phyloP scores from a whole-genome alignment of 2,888 invertebrate genomes.

The Fragum whitleyi region DNA sequence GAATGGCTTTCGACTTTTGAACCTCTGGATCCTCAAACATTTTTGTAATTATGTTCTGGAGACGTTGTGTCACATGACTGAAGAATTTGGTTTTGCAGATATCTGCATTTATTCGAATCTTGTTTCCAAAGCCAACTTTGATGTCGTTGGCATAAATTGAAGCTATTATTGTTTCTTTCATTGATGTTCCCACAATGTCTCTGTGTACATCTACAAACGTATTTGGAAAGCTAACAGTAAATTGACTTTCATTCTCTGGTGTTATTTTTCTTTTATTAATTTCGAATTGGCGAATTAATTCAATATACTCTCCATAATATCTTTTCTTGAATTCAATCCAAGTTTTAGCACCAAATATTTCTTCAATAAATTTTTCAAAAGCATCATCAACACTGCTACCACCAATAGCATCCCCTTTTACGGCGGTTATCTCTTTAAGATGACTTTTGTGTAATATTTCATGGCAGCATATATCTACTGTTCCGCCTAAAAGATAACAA shows the following conservation, averaged over 20 bases:
- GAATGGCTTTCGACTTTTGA: background rate
- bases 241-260: background rate
- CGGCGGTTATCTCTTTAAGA: background rate
- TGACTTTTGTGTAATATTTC: background rate
- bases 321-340: background rate
- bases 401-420: background rate
- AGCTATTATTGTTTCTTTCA: background rate
- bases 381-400: background rate
- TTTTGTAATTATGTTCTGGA: background rate
- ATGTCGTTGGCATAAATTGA: background rate
- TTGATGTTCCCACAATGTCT: background rate
- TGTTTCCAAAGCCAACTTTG: background rate
- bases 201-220: background rate
- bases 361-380: background rate
- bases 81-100: background rate
- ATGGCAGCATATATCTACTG: background rate
- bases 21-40: background rate
- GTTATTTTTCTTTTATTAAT: background rate
- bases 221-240: background rate
- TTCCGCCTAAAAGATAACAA: slow-evolving; percentile 6
- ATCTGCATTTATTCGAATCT: background rate
- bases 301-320: background rate
- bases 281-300: background rate
- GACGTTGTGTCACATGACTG: background rate
- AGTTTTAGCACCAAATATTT: background rate